These are phyloP conservation scores for Polymixis lichenea DNA, from an alignment of 2,888 invertebrate genomes.

Conservation along the genomic window DNA sequence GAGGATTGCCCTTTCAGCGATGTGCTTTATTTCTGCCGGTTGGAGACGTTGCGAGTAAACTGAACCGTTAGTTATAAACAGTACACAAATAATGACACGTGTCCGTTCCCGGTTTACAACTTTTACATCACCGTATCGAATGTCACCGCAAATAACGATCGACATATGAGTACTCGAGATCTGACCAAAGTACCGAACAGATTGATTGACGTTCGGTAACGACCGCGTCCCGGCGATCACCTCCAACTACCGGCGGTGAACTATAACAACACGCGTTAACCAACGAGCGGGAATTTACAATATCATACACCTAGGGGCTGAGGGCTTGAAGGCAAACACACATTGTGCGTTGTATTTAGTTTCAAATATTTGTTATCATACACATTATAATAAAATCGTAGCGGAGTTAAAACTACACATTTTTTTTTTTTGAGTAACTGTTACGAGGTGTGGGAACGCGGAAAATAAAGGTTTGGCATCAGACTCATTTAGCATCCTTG, in stretches of 20 bases:
- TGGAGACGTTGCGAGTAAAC: no score
- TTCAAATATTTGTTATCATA: no score
- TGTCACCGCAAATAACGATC: conserved; percentile 12
- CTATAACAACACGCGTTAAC: conserved; percentile 3
- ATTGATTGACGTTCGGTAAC: conserved; percentile 35
- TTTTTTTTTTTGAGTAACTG: no score
- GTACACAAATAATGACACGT: not conserved
- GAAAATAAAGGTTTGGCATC: no score
- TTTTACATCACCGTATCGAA: conserved; percentile 5
- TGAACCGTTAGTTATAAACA: conserved; percentile 2
- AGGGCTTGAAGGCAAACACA: no score
- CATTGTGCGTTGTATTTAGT: no score
- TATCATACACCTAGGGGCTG: not conserved
- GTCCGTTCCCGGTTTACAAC: not conserved
- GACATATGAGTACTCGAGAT: not conserved
- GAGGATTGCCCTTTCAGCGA: no score
- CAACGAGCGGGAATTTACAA: conserved; percentile 10
- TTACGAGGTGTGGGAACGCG: no score
- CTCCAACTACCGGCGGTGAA: conserved; percentile 4
- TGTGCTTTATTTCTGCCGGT: no score
- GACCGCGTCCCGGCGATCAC: conserved; percentile 17
- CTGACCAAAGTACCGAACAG: not conserved
- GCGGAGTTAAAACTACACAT: no score
- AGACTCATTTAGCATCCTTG: no score
- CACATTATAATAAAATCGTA: no score